Percentiles rank a stretch among this genome's conserved stretches.
These are phyloP conservation scores for Oegoconia quadripuncta DNA, from an alignment of 2,888 invertebrate species.

Conservation along the genomic window DNA sequence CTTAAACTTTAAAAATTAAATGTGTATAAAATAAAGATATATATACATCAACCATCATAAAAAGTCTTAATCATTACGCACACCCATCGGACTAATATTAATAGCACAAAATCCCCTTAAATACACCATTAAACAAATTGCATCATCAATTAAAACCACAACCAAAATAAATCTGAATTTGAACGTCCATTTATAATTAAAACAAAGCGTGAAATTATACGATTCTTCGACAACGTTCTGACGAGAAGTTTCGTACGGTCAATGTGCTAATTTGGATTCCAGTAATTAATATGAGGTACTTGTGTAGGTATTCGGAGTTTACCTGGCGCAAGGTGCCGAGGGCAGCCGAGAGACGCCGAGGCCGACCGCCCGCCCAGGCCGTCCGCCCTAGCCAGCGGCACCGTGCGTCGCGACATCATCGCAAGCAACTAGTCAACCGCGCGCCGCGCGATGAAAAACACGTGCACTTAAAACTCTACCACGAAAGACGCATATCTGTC, in stretches of 20 bases:
- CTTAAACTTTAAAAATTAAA: too few relatives aligned
- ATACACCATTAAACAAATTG: constrained; percentile 13
- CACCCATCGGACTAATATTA: neutral
- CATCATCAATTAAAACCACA: constrained; percentile 19
- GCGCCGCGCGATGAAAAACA: constrained; percentile 35
- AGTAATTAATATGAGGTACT: constrained; percentile 59
- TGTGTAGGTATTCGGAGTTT: constrained; percentile 21
- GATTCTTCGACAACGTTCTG: constrained; percentile 51
- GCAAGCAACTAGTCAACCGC: constrained; percentile 49
- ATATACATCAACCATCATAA: too few relatives aligned
- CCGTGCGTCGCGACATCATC: constrained; percentile 14
- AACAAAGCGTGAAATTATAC: constrained; percentile 31
- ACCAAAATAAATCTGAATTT: constrained; percentile 18
- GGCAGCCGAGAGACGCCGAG: constrained; percentile 39
- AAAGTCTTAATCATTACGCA: too few relatives aligned
- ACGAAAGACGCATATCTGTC: constrained; percentile 33
- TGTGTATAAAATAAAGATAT: too few relatives aligned
- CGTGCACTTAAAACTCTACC: constrained; percentile 27
- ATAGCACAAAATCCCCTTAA: constrained; percentile 5
- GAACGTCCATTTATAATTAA: constrained; percentile 17
- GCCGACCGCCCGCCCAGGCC: constrained; percentile 22
- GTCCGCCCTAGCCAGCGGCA: constrained; percentile 21
- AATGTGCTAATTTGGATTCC: constrained; percentile 64
- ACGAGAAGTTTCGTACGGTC: constrained; percentile 50
- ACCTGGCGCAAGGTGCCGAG: constrained; percentile 50